phyloP scores from a whole-genome alignment of 2,113 vertebrate species.

The Xyrauchen texanus region DNA sequence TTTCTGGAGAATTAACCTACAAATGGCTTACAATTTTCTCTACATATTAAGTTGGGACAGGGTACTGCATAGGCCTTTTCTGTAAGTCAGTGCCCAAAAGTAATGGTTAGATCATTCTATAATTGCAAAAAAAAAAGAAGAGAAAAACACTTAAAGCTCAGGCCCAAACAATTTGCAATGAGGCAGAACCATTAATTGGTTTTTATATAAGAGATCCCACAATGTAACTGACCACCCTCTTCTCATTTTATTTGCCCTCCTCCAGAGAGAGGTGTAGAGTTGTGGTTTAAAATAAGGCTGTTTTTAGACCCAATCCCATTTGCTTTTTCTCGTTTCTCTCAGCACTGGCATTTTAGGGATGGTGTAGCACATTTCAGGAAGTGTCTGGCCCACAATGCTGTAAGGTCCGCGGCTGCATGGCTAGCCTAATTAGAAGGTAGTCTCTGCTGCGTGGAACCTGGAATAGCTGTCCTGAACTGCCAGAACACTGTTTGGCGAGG shows the following conservation, averaged over 20 bases:
- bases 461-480: constrained; percentile 61
- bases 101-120: too few species aligned
- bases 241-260: neutral
- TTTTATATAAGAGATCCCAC: constrained; percentile 2
- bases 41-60: too few species aligned
- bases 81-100: too few species aligned
- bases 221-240: neutral
- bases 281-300: neutral
- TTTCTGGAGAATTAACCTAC: too few species aligned
- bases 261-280: constrained; percentile 8
- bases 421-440: constrained; percentile 73
- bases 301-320: constrained; percentile 34
- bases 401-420: constrained; percentile 51
- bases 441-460: constrained; percentile 65
- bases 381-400: constrained; percentile 64
- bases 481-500: constrained; percentile 50
- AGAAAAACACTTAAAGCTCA: neutral
- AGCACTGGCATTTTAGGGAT: constrained; percentile 60
- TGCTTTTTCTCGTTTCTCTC: constrained; percentile 37
- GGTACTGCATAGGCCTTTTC: too few species aligned
- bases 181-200: constrained; percentile 26
- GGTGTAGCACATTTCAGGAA: constrained; percentile 70
- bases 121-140: too few species aligned
- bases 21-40: too few species aligned
- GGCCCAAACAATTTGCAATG: constrained; percentile 18